Percentiles rank a stretch among this genome's conserved stretches.
These are phyloP conservation scores for Fragum fragum DNA, from an alignment of 2,888 invertebrate genomes.

Conservation along the genomic window DNA sequence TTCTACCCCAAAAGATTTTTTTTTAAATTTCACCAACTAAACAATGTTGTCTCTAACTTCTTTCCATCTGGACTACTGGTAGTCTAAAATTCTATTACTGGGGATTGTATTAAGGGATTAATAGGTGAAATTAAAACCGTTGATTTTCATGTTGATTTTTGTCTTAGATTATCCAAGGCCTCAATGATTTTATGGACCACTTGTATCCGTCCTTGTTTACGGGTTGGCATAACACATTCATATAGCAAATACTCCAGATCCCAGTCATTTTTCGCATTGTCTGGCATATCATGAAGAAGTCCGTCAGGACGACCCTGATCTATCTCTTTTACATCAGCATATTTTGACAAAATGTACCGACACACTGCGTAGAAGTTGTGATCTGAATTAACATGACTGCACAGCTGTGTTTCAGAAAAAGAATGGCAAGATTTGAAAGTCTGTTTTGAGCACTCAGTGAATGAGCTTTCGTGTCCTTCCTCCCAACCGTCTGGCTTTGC, in stretches of 20 bases:
- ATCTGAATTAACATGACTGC: slow-evolving; percentile 91
- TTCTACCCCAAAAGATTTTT: too few species aligned
- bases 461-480: slow-evolving; percentile 82
- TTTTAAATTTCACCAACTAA: too few species aligned
- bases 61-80: too few species aligned
- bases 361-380: slow-evolving; percentile 93
- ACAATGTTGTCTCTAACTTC: too few species aligned
- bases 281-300: slow-evolving; percentile 80
- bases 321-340: slow-evolving; percentile 61
- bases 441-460: slow-evolving; percentile 85
- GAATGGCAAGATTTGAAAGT: slow-evolving; percentile 55
- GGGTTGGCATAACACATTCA: slow-evolving; percentile 77
- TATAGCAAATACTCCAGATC: slow-evolving; percentile 72
- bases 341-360: slow-evolving; percentile 87
- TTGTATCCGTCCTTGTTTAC: slow-evolving; percentile 67
- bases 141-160: slow-evolving; percentile 13
- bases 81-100: too few species aligned
- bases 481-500: slow-evolving; percentile 79
- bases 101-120: too few species aligned
- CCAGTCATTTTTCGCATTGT: slow-evolving; percentile 67
- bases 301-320: slow-evolving; percentile 66
- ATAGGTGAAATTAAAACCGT: too few species aligned
- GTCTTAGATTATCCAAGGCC: slow-evolving; percentile 55
- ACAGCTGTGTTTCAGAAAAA: slow-evolving; percentile 54
- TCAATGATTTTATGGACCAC: slow-evolving; percentile 67